Base-by-base conservation (phyloP, 2,113 vertebrate species). In the Solea solea region DNA sequence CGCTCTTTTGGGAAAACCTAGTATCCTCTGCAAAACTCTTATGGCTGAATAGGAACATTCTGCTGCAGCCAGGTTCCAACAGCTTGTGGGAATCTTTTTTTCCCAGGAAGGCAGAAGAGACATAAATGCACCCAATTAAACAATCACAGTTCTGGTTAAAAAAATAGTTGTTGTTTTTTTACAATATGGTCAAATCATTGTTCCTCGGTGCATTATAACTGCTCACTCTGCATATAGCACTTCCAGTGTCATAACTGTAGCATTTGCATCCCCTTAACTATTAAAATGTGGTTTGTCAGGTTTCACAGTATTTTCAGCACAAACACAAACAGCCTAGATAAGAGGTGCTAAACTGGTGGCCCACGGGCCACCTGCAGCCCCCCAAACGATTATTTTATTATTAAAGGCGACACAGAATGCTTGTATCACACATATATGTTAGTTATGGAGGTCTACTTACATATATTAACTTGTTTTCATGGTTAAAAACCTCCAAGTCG, bases 301-400 rank as follows among this genome's bases (percentile, higher is more conserved):
- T 63, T 39, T 49, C 54, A 57, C 14, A 21, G 41, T 61, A 15
- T 69, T 74, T 64, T 73, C 25, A 72, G 51, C 53, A 44, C 54
- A 61, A 49, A 25, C 64, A 69, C 61, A 44, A 73, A 67, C 50
- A 63, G 27, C 66, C 73, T 54, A 74, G 44, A 68, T 69, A 74
- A 84, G 21, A 21, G 21, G 21, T 21, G 21, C 21, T 21, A 21
- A 21, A 21, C 21, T 21, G 21, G 21, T 21, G 21, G 21, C 21
- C 21, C 21, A 21, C 21, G 21, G 21, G 21, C 21, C 21, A 1
- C 1, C 21, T 21, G 21, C 21, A 21, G 21, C 21, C 21, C 21
- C 21, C 21, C 1, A 21, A 21, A 21, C 21, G 21, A 21, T 21
- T 21, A 21, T 21, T 21, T 21, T 21, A 21, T 21, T 21, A 21